These are phyloP conservation scores for Nettapus auritus DNA, from an alignment of 2,113 vertebrate genomes.

Conservation along the genomic window DNA sequence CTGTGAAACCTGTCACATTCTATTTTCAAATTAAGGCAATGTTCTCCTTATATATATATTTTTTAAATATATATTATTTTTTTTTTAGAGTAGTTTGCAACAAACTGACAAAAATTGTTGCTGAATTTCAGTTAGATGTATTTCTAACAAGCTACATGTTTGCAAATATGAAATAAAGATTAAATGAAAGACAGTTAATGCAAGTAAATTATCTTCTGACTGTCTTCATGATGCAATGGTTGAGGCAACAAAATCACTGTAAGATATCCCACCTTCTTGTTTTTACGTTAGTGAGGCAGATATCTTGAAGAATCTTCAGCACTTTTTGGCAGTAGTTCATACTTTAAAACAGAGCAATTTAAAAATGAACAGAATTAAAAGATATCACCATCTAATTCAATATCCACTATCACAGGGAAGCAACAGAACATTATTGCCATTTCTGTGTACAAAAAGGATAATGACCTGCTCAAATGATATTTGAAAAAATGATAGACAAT, in stretches of 20 bases:
- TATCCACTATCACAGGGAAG: not conserved
- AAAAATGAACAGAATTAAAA: not conserved
- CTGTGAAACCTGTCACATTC: not conserved
- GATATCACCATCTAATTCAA: not conserved
- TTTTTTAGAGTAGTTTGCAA: not conserved
- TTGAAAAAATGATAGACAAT: not conserved
- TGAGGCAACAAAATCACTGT: not conserved
- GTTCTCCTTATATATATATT: not conserved
- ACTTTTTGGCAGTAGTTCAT: not conserved
- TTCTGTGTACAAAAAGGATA: not conserved
- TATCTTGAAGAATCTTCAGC: not conserved
- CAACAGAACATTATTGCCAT: not conserved
- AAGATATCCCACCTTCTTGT: not conserved
- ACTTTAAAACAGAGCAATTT: not conserved
- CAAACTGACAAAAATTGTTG: not conserved
- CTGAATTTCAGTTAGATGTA: not conserved
- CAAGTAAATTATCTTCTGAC: not conserved
- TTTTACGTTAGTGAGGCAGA: not conserved
- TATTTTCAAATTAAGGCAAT: not conserved
- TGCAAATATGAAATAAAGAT: not conserved
- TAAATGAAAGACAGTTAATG: not conserved
- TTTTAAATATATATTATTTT: not conserved
- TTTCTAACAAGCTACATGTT: not conserved
- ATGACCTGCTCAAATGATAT: not conserved
- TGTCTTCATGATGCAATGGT: not conserved